Evolutionary conservation across 2,113 vertebrate species (phyloP), one percentile per base, ranked within the genome.

Genomic region (Trichomycterus rosablanca): DNA sequence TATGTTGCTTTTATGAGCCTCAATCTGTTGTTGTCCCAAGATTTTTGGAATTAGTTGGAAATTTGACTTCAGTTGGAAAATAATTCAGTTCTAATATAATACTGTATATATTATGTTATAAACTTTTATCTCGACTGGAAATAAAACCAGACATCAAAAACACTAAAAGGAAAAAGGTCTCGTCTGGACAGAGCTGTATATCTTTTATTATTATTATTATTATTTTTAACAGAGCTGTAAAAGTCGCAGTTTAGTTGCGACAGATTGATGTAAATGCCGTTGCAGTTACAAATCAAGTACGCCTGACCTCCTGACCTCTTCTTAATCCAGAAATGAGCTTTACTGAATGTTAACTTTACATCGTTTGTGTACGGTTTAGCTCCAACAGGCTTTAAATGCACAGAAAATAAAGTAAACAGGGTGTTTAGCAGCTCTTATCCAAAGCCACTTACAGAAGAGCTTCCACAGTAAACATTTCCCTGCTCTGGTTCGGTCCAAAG

Each of bases 191-290:
- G 53, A 57, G 23, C 69, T 74, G 74, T 67, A 43, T 80, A 79
- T 64, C 81, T 78, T 78, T 72, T 71, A 71, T 75, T 79, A 81
- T 81, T 74, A 79, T 82, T n/a, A n/a, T 77, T 79, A 78, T 85
- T 81, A 80, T 82, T 76, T 77, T 81, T 84, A 82, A 84, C 84
- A 67, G 81, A 62, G 82, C 70, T 72, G 81, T 88, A 86, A 88
- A 88, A 80, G 84, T 82, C 84, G 83, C 81, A 83, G 68, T 86
- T 86, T 88, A 65, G 77, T 81, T 83, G 68, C 77, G 80, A 84
- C 83, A 82, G 83, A 88, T 86, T 86, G 83, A 88, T 85, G 83
- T 84, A 81, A 81, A 81, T 84, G 84, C 83, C 82, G 80, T 80
- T 82, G 80, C 74, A 69, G 78, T 67, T 78, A 68, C 68, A 63